phyloP scores from a whole-genome alignment of 2,113 vertebrate species.

The Hepsetus odoe region DNA sequence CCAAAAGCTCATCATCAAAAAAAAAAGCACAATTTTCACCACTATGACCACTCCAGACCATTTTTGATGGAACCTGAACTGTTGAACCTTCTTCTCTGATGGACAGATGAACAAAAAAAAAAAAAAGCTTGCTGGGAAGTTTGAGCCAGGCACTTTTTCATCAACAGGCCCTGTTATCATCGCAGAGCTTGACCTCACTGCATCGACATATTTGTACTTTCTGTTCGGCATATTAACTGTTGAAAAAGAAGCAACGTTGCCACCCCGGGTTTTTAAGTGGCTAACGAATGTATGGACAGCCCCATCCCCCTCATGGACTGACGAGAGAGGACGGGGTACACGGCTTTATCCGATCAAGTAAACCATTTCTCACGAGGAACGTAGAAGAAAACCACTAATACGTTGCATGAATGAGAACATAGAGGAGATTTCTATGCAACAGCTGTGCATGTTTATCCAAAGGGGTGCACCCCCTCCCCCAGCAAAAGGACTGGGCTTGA shows the following conservation, averaged over 20 bases:
- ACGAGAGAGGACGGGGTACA: slow-evolving; percentile 14
- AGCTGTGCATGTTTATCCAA: slow-evolving; percentile 62
- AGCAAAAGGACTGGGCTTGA: slow-evolving; percentile 45
- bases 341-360: slow-evolving; percentile 47
- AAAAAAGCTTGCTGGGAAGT: background rate
- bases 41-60: background rate
- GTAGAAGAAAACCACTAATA: slow-evolving; percentile 59
- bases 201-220: slow-evolving; percentile 38
- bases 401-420: slow-evolving; percentile 63
- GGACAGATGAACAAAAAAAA: background rate
- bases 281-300: background rate
- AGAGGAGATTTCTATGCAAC: slow-evolving; percentile 63
- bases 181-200: slow-evolving; percentile 52
- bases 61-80: slow-evolving; percentile 7
- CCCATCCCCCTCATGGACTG: slow-evolving; percentile 12
- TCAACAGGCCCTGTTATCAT: slow-evolving; percentile 1
- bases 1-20: background rate
- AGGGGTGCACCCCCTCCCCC: slow-evolving; percentile 50
- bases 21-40: slow-evolving; percentile 51
- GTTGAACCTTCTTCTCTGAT: background rate
- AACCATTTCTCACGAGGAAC: slow-evolving; percentile 55
- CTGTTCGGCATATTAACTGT: slow-evolving; percentile 18
- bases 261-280: slow-evolving; percentile 25
- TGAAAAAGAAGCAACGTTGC: slow-evolving; percentile 39
- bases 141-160: slow-evolving; percentile 2